phyloP scores from a whole-genome alignment of 2,888 invertebrate genomes.

The Cephalotes varians region DNA sequence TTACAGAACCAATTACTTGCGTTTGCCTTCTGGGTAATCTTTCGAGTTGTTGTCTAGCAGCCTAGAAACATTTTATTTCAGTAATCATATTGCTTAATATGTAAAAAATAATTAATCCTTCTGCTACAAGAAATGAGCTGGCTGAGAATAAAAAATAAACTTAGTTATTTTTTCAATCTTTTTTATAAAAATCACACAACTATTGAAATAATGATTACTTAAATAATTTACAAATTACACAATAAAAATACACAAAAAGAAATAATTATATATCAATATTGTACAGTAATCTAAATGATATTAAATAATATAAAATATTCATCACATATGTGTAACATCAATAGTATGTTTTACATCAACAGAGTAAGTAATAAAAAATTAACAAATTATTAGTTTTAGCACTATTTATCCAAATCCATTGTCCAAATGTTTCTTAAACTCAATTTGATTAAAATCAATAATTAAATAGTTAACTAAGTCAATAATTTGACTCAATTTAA shows the following conservation, averaged over 20 bases:
- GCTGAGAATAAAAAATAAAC: not conserved
- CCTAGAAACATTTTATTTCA: conserved; percentile 85
- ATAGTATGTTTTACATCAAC: not conserved
- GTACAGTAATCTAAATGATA: not conserved
- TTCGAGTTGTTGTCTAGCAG: conserved; percentile 95
- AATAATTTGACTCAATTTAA: not conserved
- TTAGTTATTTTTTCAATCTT: not conserved
- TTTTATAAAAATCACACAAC: not conserved
- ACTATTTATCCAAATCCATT: not conserved
- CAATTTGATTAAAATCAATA: not conserved
- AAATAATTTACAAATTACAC: not conserved
- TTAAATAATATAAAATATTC: not conserved
- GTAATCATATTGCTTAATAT: not conserved
- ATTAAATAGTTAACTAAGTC: not conserved
- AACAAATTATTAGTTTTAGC: not conserved
- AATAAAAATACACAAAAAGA: not conserved
- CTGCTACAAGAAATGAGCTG: not conserved
- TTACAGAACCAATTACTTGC: conserved; percentile 87
- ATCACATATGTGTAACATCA: not conserved
- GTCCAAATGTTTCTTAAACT: not conserved
- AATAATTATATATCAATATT: not conserved
- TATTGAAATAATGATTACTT: conserved; percentile 9
- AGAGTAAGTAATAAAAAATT: not conserved
- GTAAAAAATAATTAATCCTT: not conserved
- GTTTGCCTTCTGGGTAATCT: conserved; percentile 94